Percentiles rank a stretch among this genome's conserved stretches.
These are phyloP conservation scores for Temnothorax longispinosus DNA, from an alignment of 1,140 invertebrate genomes.

Conservation along the genomic window DNA sequence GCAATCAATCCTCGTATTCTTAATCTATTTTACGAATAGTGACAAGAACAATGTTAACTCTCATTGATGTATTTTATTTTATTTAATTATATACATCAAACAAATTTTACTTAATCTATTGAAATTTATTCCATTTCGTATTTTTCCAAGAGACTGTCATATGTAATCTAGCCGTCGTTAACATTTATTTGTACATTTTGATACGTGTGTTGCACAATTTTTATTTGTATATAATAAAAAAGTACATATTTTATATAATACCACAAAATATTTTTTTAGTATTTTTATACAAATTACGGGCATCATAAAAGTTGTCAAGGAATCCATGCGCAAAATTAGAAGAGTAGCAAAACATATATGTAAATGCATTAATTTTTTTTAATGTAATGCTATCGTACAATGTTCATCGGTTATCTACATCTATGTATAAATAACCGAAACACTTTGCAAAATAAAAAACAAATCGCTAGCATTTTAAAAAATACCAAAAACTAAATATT, in stretches of 20 bases:
- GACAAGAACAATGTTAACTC: background rate
- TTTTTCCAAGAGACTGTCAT: background rate
- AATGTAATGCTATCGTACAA: background rate
- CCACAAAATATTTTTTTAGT: background rate
- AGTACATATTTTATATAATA: slow-evolving; percentile 1
- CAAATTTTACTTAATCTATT: background rate
- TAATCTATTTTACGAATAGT: slow-evolving; percentile 7
- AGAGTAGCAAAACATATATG: background rate
- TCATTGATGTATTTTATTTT: background rate
- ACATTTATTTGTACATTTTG: slow-evolving; percentile 25
- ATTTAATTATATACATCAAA: background rate
- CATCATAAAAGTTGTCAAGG: background rate
- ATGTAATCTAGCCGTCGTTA: background rate
- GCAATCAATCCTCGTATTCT: slow-evolving; percentile 19
- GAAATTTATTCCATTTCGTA: slow-evolving; percentile 16
- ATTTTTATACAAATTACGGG: background rate
- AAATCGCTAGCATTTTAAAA: slow-evolving; percentile 3
- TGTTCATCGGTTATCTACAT: background rate
- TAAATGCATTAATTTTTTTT: background rate
- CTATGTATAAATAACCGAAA: background rate
- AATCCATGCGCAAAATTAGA: background rate
- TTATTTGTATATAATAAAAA: slow-evolving; percentile 22
- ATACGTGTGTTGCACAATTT: background rate
- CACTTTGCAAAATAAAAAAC: background rate
- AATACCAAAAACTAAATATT: slow-evolving; percentile 42